Conservation (phyloP, 2,113 vertebrate genomes). For the Felis chaus region DNA sequence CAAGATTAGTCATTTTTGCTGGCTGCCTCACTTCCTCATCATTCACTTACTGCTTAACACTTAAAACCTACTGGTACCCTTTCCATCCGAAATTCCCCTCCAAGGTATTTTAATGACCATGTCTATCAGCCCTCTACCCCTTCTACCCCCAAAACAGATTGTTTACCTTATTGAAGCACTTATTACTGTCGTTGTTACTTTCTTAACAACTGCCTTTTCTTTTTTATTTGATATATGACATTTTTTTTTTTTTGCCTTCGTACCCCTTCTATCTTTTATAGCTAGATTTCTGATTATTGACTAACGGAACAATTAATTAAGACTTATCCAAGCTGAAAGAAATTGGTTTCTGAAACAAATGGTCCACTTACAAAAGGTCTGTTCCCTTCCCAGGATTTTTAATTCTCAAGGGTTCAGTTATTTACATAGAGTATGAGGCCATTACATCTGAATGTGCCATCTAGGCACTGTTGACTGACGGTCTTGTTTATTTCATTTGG, state of each 20-base stretch:
- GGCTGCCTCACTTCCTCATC: background rate
- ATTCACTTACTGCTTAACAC: background rate
- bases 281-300: background rate
- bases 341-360: background rate
- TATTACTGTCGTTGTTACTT: background rate
- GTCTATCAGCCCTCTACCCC: background rate
- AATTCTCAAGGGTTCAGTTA: background rate
- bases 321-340: background rate
- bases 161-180: background rate
- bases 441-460: background rate
- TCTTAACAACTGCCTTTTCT: background rate
- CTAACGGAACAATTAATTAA: background rate
- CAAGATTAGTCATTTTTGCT: background rate
- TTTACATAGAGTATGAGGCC: background rate
- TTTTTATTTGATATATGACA: background rate
- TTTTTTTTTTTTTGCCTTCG: background rate
- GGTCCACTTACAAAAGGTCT: background rate
- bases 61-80: background rate
- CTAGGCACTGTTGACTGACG: background rate
- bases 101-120: background rate
- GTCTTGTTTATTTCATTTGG: background rate
- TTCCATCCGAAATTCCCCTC: background rate
- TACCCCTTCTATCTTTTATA: background rate
- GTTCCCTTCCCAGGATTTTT: background rate
- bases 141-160: background rate